These are phyloP conservation scores for Squalus acanthias DNA, from an alignment of 2,797 vertebrate genomes.

Conservation along the genomic window DNA sequence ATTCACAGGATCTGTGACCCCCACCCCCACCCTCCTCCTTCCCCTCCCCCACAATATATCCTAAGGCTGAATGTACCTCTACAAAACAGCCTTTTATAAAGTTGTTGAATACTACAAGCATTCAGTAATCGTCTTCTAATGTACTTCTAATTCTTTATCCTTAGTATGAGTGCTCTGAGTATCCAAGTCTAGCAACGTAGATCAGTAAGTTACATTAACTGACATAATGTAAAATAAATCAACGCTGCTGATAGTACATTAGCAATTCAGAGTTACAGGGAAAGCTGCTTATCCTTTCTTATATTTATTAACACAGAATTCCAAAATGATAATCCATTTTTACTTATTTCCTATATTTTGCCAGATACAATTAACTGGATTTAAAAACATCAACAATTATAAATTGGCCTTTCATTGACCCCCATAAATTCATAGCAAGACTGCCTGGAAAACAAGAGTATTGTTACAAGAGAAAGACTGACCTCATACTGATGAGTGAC, in stretches of 20 bases:
- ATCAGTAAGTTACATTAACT: not conserved
- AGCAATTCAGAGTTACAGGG: not conserved
- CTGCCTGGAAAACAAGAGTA: not conserved
- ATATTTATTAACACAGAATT: not conserved
- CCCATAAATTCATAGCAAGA: not conserved
- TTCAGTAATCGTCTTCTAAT: not conserved
- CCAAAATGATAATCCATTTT: not conserved
- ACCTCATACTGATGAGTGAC: not conserved
- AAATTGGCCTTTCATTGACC: not conserved
- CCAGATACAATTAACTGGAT: not conserved
- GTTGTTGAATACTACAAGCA: not conserved
- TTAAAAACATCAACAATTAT: not conserved
- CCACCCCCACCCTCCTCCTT: not conserved
- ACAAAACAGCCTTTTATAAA: slow-evolving; percentile 10
- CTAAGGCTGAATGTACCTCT: not conserved
- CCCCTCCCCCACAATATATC: not conserved
- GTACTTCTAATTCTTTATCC: not conserved
- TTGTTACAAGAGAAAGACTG: not conserved
- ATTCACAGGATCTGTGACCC: not conserved
- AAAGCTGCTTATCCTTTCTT: not conserved
- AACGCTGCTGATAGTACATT: not conserved
- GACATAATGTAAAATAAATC: not conserved
- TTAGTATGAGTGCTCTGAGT: not conserved
- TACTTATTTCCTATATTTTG: not conserved
- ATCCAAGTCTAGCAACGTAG: not conserved